A percentile compares a stretch with the other conserved stretches of the same genome.
These are phyloP conservation scores for Eulemur coronatus DNA, from an alignment of 2,797 vertebrate genomes.

Conservation along the genomic window DNA sequence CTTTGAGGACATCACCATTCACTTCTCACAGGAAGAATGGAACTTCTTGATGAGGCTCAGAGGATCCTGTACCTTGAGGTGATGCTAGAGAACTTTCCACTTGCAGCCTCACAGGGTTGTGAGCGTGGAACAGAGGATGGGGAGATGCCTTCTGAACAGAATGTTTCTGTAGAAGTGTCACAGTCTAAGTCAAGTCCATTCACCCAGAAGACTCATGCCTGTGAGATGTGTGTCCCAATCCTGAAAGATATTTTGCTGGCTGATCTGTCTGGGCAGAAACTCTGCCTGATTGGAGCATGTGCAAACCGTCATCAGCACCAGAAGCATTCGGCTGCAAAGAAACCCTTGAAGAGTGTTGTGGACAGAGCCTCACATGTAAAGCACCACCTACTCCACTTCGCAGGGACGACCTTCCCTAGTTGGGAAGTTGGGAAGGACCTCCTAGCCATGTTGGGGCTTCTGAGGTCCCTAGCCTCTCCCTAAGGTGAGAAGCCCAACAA, in stretches of 20 bases:
- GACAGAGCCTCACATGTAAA: neutral
- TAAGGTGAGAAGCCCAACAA: neutral
- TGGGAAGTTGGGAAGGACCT: constrained; percentile 19
- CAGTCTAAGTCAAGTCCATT: neutral
- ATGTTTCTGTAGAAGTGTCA: neutral
- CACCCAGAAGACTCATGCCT: neutral
- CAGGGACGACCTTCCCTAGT: neutral
- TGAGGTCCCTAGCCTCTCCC: neutral
- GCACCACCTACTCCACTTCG: neutral
- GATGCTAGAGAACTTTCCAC: constrained; percentile 70
- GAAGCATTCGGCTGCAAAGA: neutral
- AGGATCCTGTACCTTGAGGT: constrained; percentile 17
- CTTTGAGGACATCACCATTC: constrained; percentile 71
- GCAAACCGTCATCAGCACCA: neutral
- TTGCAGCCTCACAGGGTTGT: constrained; percentile 10
- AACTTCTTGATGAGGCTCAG: constrained; percentile 46
- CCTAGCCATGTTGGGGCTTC: neutral
- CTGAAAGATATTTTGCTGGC: constrained; percentile 16
- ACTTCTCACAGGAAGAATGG: constrained; percentile 74
- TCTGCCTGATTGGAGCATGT: neutral
- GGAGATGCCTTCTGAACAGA: neutral
- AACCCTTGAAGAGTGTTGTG: neutral
- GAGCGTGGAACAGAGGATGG: neutral
- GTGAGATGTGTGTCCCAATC: neutral
- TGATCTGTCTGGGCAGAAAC: neutral